Base-by-base conservation (phyloP, 2,888 invertebrate genomes). In the Seira ritae region DNA sequence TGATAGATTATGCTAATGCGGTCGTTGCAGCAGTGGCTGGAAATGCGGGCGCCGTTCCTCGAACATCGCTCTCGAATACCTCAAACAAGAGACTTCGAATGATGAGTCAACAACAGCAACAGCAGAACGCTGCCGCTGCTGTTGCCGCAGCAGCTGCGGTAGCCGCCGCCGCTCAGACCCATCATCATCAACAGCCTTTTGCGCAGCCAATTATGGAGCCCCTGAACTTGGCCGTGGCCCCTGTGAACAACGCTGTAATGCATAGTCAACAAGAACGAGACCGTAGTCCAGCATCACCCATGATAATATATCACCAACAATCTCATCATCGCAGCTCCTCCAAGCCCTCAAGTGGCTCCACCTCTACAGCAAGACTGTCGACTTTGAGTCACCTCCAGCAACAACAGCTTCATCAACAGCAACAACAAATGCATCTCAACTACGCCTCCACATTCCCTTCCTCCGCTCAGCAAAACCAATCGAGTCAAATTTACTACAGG, bases 31-130 rank as follows among this genome's bases (percentile, higher is more conserved):
- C 62, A 1, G 22, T 70, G 0, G 62, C 78, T 10, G 78, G 37
- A 22, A 23, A 55, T 37, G 65, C 79, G 3, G 55, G 50, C 8
- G 42, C 60, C 19, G 55, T 19, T 19, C 12, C 60, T 10, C 8
- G 69, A 8, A 37, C 70, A 8, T 72, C 77, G n/a, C 50, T 72
- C 19, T 70, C 78, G 65, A 84, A 78, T 23, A 66, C 83, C 15
- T 78, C 73, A 31, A 83, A 85, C 74, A 87, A 88, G 70, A 75
- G 88, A 65, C 86, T 88, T 12, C 79, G 88, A 72, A 88, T 88
- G 86, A 87, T 86, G 86, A 87, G 74, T 73, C 87, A 88, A 80
- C 85, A 84, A n/a, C 70, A 79, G 23, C 84, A 84, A 71, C 31
- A 31, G 31, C 31, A 31, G 8, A 75, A 74, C 46, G 66, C 65